Evolutionary conservation across 2,797 vertebrate genomes (phyloP).

Genomic region (Pampus argenteus): DNA sequence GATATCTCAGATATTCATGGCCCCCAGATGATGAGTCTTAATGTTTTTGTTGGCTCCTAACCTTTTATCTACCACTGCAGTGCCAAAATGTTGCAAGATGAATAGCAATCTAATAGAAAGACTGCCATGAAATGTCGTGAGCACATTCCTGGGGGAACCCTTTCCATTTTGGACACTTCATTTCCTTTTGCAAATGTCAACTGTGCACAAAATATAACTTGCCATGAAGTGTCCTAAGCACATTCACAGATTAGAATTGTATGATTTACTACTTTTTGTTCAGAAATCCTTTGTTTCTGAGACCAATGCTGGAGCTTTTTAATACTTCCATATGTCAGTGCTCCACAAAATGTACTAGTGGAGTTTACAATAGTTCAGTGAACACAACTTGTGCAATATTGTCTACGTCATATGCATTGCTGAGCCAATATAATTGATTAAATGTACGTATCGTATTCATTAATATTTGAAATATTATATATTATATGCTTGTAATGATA

Average conservation of each 20-base stretch:
- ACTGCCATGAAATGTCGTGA: background rate
- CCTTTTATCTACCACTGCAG: background rate
- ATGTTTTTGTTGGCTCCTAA: background rate
- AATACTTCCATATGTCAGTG: background rate
- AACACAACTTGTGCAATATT: background rate
- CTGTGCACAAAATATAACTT: background rate
- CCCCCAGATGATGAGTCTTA: background rate
- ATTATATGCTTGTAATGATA: background rate
- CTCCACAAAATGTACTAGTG: background rate
- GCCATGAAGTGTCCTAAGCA: background rate
- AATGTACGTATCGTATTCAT: background rate
- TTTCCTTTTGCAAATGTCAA: background rate
- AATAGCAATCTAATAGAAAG: background rate
- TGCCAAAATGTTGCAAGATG: background rate
- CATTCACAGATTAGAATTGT: background rate
- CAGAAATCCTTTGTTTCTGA: background rate
- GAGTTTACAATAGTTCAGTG: background rate
- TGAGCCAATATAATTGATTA: background rate
- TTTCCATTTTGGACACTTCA: background rate
- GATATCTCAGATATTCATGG: background rate
- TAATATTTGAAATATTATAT: background rate
- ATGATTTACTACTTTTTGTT: too few relatives aligned
- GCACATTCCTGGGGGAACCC: background rate
- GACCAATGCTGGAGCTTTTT: background rate
- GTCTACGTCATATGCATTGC: background rate